Evolutionary conservation across 2,888 invertebrate genomes (phyloP).

Genomic region (Pyrocoelia pectoralis): DNA sequence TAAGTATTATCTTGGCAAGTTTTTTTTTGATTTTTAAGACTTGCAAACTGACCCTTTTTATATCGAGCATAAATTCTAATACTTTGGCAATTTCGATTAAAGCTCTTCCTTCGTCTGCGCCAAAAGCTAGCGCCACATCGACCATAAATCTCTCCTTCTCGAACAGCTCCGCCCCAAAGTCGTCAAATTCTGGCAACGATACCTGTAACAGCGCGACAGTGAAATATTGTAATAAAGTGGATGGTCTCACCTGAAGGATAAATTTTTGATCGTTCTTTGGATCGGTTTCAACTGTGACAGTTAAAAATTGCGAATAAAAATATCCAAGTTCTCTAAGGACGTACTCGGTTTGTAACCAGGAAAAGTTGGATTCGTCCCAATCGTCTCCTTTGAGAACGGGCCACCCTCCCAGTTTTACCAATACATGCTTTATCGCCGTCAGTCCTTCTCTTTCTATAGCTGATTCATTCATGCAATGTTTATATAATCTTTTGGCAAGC

Average conservation of each 20-base stretch:
- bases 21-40: background rate
- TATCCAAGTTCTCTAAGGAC: slow-evolving; percentile 22
- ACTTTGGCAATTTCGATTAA: slow-evolving; percentile 42
- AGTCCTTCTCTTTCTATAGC: slow-evolving; percentile 50
- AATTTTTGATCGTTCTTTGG: slow-evolving; percentile 20
- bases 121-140: slow-evolving; percentile 43
- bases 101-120: slow-evolving; percentile 37
- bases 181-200: slow-evolving; percentile 12
- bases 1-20: background rate
- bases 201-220: slow-evolving; percentile 5
- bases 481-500: slow-evolving; percentile 44
- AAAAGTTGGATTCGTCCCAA: slow-evolving; percentile 24
- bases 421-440: slow-evolving; percentile 33
- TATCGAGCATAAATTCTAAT: slow-evolving; percentile 43
- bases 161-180: slow-evolving; percentile 9
- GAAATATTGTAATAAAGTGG: background rate
- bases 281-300: slow-evolving; percentile 16
- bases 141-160: slow-evolving; percentile 41
- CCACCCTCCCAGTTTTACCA: slow-evolving; percentile 25
- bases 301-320: slow-evolving; percentile 26
- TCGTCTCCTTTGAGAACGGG: slow-evolving; percentile 21
- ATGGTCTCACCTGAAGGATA: slow-evolving; percentile 21
- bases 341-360: slow-evolving; percentile 13
- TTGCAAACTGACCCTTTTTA: slow-evolving; percentile 38
- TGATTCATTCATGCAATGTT: slow-evolving; percentile 54